Conservation (phyloP, 1,140 invertebrate species). For the Pristionchus pacificus region DNA sequence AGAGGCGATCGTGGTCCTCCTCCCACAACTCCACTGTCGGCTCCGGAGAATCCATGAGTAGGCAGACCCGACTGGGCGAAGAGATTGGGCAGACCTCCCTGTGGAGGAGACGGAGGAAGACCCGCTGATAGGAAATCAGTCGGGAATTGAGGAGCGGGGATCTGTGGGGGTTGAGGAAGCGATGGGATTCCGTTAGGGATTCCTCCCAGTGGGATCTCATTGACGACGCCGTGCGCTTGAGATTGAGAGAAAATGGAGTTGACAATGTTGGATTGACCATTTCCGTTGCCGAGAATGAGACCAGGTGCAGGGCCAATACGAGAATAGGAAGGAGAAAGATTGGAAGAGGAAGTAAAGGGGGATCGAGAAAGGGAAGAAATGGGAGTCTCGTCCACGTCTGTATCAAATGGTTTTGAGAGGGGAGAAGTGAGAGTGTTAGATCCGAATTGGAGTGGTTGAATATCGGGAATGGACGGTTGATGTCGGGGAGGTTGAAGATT, state of each 20-base stretch:
- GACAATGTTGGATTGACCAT: constrained; percentile 45
- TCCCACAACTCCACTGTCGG: constrained; percentile 17
- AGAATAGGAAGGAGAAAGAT: background rate
- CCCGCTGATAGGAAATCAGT: too few species aligned
- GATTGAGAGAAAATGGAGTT: constrained; percentile 49
- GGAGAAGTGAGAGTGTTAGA: constrained; percentile 2
- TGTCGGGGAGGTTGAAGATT: background rate
- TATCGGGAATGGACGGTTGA: background rate
- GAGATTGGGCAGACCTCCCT: constrained; percentile 15
- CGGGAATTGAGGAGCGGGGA: background rate
- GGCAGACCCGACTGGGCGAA: background rate
- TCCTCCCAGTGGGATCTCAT: too few species aligned
- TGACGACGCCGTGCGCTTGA: constrained; percentile 24
- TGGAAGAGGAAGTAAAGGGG: background rate
- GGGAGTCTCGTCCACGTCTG: background rate
- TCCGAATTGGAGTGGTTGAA: constrained; percentile 4
- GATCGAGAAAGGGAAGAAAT: background rate
- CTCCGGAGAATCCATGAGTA: constrained; percentile 28
- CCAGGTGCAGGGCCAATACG: constrained; percentile 1
- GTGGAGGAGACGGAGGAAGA: constrained; percentile 8
- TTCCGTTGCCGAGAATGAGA: constrained; percentile 19
- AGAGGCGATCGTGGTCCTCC: constrained; percentile 8
- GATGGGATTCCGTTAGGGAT: background rate
- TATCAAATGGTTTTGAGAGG: background rate
- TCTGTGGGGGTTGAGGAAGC: constrained; percentile 15